Evolutionary conservation across 2,113 vertebrate species (phyloP), one percentile per base, ranked within the genome.

Genomic region (Theristicus caerulescens): DNA sequence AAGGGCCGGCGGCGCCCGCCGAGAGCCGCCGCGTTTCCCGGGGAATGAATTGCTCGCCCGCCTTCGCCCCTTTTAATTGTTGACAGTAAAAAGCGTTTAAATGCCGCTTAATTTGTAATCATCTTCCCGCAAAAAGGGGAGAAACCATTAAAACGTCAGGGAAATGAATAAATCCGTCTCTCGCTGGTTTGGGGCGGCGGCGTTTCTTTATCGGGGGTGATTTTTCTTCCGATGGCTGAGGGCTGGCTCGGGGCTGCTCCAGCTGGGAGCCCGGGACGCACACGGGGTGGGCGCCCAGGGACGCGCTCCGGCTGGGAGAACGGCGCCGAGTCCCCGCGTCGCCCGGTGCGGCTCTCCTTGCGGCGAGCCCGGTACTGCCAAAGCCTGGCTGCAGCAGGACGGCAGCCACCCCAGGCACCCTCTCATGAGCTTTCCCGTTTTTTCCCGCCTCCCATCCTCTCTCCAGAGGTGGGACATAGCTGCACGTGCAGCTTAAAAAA

Each of bases 81-180:
- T 98, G 97, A 98, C 97, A 98, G 98, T 98, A 98, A 98, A 98
- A 98, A 97, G 98, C 97, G 2, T 98, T 98, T 98, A 98, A 98
- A 98, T 97, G 98, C 98, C 94, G 97, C 97, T 98, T 98, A 98
- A 98, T 98, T 98, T 98, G 98, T 98, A 98, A 98, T 98, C 98
- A 98, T 98, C 97, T 98, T 98, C 96, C 92, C 3, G 79, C 82
- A 96, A 97, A 86, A 88, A 94, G 82, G 95, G 97, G 95, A 97
- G 96, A 97, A 97, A 83, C 97, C 97, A 98, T 98, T 98, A 98
- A 98, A 98, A 97, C 86, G 97, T 98, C 98, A 98, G 97, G 84
- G 94, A 96, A 97, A 97, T 98, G 97, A 98, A 98, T 97, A 97
- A 94, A 93, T 93, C 96, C 90, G 46, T 96, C 91, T 92, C 92